Evolutionary conservation across 2,888 invertebrate species (phyloP).

Genomic region (Xanthorhoe designata): DNA sequence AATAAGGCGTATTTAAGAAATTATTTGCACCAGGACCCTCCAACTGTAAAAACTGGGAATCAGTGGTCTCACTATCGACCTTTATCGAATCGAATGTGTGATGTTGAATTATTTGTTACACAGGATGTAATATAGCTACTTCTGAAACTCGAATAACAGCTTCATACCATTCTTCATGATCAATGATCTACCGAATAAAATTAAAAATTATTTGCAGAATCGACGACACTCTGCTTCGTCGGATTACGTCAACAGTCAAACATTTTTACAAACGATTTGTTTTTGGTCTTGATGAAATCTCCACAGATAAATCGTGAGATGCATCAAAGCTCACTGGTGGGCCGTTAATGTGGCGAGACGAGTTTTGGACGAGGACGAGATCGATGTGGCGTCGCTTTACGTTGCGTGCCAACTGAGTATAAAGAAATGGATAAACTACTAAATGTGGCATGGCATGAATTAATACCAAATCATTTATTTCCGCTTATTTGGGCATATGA

Average conservation of each 20-base stretch:
- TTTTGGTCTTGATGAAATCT: neutral
- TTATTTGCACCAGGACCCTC: too few relatives aligned
- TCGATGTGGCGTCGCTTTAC: conserved; percentile 60
- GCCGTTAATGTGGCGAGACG: conserved; percentile 65
- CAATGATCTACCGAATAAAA: too few relatives aligned
- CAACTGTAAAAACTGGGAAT: too few relatives aligned
- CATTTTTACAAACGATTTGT: neutral
- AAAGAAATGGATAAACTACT: conserved; percentile 30
- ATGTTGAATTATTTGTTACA: too few relatives aligned
- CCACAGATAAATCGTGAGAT: neutral
- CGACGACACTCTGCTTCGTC: too few relatives aligned
- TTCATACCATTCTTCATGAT: too few relatives aligned
- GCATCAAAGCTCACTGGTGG: conserved; percentile 29
- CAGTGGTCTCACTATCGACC: too few relatives aligned
- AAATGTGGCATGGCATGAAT: conserved; percentile 38
- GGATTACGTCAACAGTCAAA: too few relatives aligned
- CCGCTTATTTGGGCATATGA: neutral
- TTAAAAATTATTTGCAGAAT: too few relatives aligned
- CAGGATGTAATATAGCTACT: neutral
- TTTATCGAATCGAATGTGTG: too few relatives aligned
- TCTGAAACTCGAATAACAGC: too few relatives aligned
- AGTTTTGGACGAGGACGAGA: conserved; percentile 56
- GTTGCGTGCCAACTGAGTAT: conserved; percentile 55
- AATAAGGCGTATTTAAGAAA: too few relatives aligned
- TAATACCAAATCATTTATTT: conserved; percentile 5